These are phyloP conservation scores for Drosophila siamana DNA, from an alignment of 2,888 invertebrate species.

Conservation along the genomic window DNA sequence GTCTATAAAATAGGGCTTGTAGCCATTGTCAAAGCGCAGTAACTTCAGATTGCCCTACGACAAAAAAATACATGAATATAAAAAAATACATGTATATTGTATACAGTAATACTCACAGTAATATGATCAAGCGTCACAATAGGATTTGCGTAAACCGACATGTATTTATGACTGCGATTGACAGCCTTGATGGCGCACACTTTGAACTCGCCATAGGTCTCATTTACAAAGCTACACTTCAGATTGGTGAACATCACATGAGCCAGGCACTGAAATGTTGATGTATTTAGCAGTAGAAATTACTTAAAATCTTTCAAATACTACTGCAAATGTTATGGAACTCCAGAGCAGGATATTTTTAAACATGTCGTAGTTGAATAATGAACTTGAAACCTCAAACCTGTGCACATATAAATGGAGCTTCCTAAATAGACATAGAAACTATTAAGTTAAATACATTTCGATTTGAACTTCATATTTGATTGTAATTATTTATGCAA, in stretches of 20 bases:
- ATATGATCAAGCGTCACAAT: not conserved
- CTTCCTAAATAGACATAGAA: too few species aligned
- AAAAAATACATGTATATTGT: not conserved
- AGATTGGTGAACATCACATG: conserved; percentile 27
- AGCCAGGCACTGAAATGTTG: not conserved
- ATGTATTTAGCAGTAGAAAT: not conserved
- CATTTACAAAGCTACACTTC: not conserved
- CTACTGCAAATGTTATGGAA: conserved; percentile 2
- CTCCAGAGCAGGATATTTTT: not conserved
- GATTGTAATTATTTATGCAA: too few species aligned
- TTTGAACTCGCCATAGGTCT: not conserved
- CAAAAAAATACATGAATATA: too few species aligned
- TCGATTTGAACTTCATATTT: too few species aligned
- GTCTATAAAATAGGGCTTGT: conserved; percentile 29
- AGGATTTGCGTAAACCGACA: not conserved
- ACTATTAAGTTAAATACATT: too few species aligned
- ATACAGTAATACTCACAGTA: not conserved
- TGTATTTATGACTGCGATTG: conserved; percentile 32
- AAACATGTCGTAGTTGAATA: conserved; percentile 8
- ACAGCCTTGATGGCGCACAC: conserved; percentile 17
- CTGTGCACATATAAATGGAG: not conserved
- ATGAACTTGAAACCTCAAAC: not conserved
- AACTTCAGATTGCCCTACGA: conserved; percentile 11
- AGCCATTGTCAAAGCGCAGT: conserved; percentile 44
- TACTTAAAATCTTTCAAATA: not conserved